phyloP scores from a whole-genome alignment of 2,113 vertebrate species.

The Meles meles region DNA sequence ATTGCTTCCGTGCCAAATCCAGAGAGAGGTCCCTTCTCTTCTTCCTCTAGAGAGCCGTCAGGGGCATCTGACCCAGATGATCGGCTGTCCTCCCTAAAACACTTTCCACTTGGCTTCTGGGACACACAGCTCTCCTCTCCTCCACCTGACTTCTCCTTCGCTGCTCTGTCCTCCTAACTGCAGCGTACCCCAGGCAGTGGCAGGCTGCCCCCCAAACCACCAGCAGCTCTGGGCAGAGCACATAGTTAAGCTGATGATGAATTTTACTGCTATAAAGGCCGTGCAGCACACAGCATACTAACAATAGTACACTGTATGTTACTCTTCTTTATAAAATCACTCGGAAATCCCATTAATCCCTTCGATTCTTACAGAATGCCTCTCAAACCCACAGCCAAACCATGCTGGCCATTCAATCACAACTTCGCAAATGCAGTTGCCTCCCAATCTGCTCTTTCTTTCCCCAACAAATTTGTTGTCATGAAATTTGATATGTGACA shows the following conservation, averaged over 20 bases:
- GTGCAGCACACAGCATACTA: no score
- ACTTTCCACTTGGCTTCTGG: neutral
- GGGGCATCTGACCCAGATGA: neutral
- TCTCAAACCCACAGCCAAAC: neutral
- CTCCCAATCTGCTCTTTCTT: neutral
- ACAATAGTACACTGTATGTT: fast-evolving
- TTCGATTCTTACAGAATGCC: fast-evolving
- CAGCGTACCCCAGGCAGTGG: neutral
- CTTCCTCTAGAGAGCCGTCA: neutral
- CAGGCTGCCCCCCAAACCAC: no score
- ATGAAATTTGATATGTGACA: no score
- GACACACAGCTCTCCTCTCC: neutral
- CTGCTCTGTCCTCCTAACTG: neutral
- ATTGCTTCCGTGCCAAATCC: neutral
- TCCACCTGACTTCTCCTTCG: neutral
- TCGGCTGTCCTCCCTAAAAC: neutral
- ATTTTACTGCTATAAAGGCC: neutral
- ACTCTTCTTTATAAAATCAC: neutral
- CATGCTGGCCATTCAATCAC: fast-evolving
- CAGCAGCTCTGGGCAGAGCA: no score
- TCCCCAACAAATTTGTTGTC: neutral
- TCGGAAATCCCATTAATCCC: neutral
- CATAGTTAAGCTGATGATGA: no score
- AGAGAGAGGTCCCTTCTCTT: neutral
- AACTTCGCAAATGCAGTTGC: fast-evolving